These are phyloP conservation scores for Tethya wilhelma DNA, from an alignment of 37 sponge, comb jelly and placozoan genomes.

Conservation along the genomic window DNA sequence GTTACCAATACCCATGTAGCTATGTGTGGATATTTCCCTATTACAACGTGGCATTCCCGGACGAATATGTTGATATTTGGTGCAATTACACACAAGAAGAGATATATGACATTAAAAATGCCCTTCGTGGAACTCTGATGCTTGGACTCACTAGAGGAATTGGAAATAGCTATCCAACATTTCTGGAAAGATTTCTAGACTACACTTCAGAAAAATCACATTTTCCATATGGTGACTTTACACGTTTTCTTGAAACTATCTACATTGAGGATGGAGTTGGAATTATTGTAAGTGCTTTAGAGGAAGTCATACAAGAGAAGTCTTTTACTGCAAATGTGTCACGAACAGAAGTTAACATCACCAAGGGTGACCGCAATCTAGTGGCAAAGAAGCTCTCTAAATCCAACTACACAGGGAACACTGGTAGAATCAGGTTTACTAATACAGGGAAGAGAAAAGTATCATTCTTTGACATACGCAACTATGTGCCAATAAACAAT, in stretches of 20 bases:
- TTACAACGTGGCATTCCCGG: slow-evolving; percentile 21
- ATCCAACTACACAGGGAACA: not conserved
- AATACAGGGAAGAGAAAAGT: not conserved
- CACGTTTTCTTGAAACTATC: not conserved
- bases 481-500: slow-evolving; percentile 12
- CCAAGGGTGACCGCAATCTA: not conserved
- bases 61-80: slow-evolving; percentile 26
- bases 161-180: not conserved
- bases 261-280: not conserved
- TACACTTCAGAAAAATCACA: not conserved
- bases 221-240: not conserved
- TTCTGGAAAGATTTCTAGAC: not conserved
- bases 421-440: slow-evolving; percentile 36
- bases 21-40: slow-evolving; percentile 41
- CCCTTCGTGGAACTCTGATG: slow-evolving; percentile 27
- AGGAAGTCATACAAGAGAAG: not conserved
- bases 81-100: not conserved
- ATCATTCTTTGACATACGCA: slow-evolving; percentile 15
- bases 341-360: not conserved
- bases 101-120: slow-evolving; percentile 1
- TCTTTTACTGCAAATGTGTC: not conserved
- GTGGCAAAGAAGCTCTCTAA: not conserved
- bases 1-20: not conserved
- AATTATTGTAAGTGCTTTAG: not conserved
- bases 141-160: slow-evolving; percentile 20